A percentile compares a stretch with the other conserved stretches of the same genome.
Conservation (phyloP, 2,797 vertebrate species). For the Rallus crepitans region DNA sequence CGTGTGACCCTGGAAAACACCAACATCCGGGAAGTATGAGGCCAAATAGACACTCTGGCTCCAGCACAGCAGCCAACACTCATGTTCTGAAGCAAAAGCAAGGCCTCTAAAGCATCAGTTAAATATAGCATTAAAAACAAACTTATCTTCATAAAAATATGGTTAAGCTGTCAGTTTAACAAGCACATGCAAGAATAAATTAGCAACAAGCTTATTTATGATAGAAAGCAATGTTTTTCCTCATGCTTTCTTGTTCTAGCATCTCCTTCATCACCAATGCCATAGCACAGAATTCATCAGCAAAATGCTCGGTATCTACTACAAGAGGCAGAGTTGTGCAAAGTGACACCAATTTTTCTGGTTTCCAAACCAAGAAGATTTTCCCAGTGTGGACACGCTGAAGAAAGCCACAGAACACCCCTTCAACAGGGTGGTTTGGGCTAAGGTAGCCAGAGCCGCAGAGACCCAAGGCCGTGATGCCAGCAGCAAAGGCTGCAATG, state of each 20-base stretch:
- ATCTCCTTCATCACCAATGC: not conserved
- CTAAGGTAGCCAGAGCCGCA: not conserved
- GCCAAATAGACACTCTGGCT: not conserved
- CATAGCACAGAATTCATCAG: not conserved
- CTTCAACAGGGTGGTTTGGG: not conserved
- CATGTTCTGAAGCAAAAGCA: not conserved
- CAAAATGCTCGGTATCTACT: not conserved
- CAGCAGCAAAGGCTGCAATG: not conserved
- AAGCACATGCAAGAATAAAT: not conserved
- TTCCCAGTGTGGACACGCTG: not conserved
- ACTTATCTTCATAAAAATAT: not conserved
- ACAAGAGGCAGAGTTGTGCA: not conserved
- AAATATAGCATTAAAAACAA: not conserved
- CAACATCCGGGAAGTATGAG: not conserved
- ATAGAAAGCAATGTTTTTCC: not conserved
- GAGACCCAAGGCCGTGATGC: not conserved
- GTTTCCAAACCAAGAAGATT: not conserved
- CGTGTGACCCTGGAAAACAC: not conserved
- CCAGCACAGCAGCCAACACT: rapidly evolving
- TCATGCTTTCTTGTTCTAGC: not conserved
- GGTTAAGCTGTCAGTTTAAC: not conserved
- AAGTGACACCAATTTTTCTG: not conserved
- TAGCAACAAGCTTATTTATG: not conserved
- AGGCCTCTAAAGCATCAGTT: not conserved
- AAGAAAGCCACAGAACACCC: not conserved